These are phyloP conservation scores for Scomber scombrus DNA, from an alignment of 2,113 vertebrate genomes.

Conservation along the genomic window DNA sequence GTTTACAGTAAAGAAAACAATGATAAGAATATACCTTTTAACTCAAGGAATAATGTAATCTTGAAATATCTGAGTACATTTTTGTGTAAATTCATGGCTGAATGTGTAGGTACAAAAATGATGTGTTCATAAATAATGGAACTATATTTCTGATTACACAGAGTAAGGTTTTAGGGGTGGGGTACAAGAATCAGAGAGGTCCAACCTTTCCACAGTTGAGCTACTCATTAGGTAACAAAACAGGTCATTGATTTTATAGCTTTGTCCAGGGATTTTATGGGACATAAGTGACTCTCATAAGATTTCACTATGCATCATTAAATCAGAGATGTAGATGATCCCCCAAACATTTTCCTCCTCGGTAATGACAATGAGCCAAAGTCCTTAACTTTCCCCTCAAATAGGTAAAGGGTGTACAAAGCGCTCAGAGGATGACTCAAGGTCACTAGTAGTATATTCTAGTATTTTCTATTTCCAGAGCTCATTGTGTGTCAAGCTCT, in stretches of 20 bases:
- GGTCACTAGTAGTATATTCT: conserved; percentile 41
- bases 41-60: conserved; percentile 7
- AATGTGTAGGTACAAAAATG: conserved; percentile 16
- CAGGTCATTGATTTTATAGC: conserved; percentile 87
- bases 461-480: conserved; percentile 7
- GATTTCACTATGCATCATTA: conserved; percentile 87
- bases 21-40: conserved; percentile 2
- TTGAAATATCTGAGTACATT: conserved; percentile 13
- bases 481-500: neutral
- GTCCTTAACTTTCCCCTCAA: conserved; percentile 74
- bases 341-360: conserved; percentile 82
- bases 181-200: conserved; percentile 66
- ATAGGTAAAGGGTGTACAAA: conserved; percentile 59
- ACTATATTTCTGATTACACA: conserved; percentile 33
- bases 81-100: neutral
- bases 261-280: conserved; percentile 84
- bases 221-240: conserved; percentile 85
- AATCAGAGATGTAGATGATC: conserved; percentile 86
- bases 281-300: conserved; percentile 88
- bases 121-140: conserved; percentile 11
- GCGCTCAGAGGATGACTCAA: conserved; percentile 57
- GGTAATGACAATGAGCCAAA: conserved; percentile 80
- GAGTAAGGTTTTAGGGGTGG: conserved; percentile 64
- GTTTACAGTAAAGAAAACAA: conserved; percentile 21
- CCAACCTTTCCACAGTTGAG: conserved; percentile 81